Evolutionary conservation across 2,797 vertebrate species (phyloP), one percentile per base, ranked within the genome.

Genomic region (Pipistrellus nathusii): DNA sequence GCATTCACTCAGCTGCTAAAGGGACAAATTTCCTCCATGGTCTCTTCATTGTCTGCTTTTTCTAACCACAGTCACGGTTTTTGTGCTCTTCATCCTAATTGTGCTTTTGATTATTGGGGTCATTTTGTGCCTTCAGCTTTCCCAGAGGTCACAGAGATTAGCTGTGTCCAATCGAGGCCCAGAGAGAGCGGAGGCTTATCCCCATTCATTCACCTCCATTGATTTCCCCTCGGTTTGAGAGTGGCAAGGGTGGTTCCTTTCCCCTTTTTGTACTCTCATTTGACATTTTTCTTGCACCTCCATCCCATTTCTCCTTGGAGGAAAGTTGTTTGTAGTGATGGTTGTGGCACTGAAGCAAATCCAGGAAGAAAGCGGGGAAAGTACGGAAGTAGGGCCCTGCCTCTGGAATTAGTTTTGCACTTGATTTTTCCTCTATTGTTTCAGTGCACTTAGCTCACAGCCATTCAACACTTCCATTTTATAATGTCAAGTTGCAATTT

Each of bases 91-190:
- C 96, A 86, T 93, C 90, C 92, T 97, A 97, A 96, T 96, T 88
- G 94, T 95, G 96, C 96, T 95, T 96, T 96, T 94, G 96, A 94
- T 95, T 88, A 93, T 32, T 85, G 84, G 88, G 96, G 95, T 97
- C 94, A 92, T 83, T 94, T 93, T 97, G 92, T 94, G 92, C 90
- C 92, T 96, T 96, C 77, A 75, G 88, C 83, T 93, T 89, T 82
- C 81, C 77, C 89, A 94, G 95, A 97, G 96, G 97, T 97, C 97
- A 94, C 51, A 55, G 93, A 89, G 96, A 97, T 97, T 97, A 97
- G 90, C 80, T 85, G 77, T 91, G 90, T 96, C 30, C 20, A 68
- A 83, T 69, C 0, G 38, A 93, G 78, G 84, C 35, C 46, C 32
- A 57, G 90, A 85, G 71, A 85, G 90, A 51, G 14, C 4, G 3